These are phyloP conservation scores for Panzeria rudis DNA, from an alignment of 2,888 invertebrate genomes.

Conservation along the genomic window DNA sequence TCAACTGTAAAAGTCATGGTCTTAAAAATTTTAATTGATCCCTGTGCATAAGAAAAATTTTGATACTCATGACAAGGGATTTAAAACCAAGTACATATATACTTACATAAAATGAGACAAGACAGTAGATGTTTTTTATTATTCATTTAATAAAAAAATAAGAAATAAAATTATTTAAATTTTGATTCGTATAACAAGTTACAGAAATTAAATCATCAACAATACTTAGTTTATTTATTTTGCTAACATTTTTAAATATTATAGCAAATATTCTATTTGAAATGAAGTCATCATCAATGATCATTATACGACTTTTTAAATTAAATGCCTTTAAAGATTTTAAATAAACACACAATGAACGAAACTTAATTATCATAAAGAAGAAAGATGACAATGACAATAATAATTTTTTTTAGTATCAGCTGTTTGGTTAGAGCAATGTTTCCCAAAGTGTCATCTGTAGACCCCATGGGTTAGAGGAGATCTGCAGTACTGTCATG, in stretches of 20 bases:
- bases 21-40: too few relatives aligned
- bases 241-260: constrained; percentile 15
- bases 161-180: constrained; percentile 7
- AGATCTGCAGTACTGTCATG: not conserved
- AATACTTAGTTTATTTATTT: constrained; percentile 23
- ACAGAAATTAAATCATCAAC: constrained; percentile 45
- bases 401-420: constrained; percentile 4
- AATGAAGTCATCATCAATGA: constrained; percentile 65
- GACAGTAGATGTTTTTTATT: not conserved
- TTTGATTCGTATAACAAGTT: constrained; percentile 38
- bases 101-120: too few relatives aligned
- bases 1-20: too few relatives aligned
- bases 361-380: constrained; percentile 21
- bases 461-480: not conserved
- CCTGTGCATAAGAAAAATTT: too few relatives aligned
- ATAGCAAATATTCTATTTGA: constrained; percentile 27
- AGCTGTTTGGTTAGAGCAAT: not conserved
- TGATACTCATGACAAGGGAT: too few relatives aligned
- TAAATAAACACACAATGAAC: not conserved
- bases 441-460: not conserved
- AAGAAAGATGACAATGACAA: constrained; percentile 38
- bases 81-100: too few relatives aligned
- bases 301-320: constrained; percentile 17
- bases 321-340: constrained; percentile 28
- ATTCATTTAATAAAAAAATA: not conserved